Percentiles rank a stretch among this genome's conserved stretches.
Evolutionary conservation across 2,888 invertebrate genomes (phyloP).

Genomic region (Hypena proboscidalis): DNA sequence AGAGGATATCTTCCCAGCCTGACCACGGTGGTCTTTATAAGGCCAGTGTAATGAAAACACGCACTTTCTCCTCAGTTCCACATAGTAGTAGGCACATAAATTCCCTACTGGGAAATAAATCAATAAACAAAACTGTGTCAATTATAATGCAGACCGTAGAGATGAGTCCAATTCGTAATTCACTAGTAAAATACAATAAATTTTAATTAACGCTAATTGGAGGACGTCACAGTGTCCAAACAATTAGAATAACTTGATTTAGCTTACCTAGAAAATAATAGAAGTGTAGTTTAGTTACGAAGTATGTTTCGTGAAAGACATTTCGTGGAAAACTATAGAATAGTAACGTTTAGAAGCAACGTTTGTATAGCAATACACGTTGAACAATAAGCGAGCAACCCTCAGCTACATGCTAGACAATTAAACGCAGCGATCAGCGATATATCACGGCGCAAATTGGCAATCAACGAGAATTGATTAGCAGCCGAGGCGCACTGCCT

Average conservation of each 20-base stretch:
- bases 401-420: slow-evolving; percentile 37
- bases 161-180: slow-evolving; percentile 57
- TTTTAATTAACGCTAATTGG: slow-evolving; percentile 70
- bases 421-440: slow-evolving; percentile 61
- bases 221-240: slow-evolving; percentile 47
- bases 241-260: slow-evolving; percentile 37
- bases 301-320: no score
- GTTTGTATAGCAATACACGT: slow-evolving; percentile 16
- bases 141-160: slow-evolving; percentile 57
- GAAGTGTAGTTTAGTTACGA: slow-evolving; percentile 5
- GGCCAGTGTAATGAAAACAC: slow-evolving; percentile 33
- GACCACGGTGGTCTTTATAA: slow-evolving; percentile 42
- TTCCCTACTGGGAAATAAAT: slow-evolving; percentile 61
- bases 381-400: no score
- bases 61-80: slow-evolving; percentile 41
- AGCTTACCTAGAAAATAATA: slow-evolving; percentile 12
- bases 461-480: slow-evolving; percentile 73
- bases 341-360: slow-evolving; percentile 25
- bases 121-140: slow-evolving; percentile 67
- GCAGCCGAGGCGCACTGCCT: slow-evolving; percentile 44
- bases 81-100: slow-evolving; percentile 43
- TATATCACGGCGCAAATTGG: slow-evolving; percentile 73
- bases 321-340: slow-evolving; percentile 14
- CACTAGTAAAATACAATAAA: slow-evolving; percentile 68
- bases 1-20: slow-evolving; percentile 42